Conservation (phyloP, 1,140 invertebrate species). For the Oncopeltus fasciatus region DNA sequence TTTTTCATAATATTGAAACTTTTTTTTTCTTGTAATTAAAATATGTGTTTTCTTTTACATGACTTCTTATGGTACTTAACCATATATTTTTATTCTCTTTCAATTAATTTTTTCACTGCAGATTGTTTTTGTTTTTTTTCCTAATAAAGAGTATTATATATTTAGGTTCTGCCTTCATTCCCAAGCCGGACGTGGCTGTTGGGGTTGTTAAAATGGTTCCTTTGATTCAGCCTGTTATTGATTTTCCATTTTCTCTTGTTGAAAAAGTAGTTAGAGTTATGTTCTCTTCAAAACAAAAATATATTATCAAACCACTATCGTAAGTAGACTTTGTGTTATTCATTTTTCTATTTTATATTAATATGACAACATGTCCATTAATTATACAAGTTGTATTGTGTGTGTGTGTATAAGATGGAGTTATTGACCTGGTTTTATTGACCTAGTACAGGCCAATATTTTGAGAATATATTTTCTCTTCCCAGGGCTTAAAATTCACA, state of each 20-base stretch:
- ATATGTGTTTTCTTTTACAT: too few species aligned
- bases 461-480: neutral
- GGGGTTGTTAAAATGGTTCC: conserved; percentile 83
- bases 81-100: too few species aligned
- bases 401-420: neutral
- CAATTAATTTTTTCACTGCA: too few species aligned
- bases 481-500: too few species aligned
- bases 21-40: too few species aligned
- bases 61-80: too few species aligned
- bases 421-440: neutral
- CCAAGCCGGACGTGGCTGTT: conserved; percentile 89
- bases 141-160: conserved; percentile 13
- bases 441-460: neutral
- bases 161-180: conserved; percentile 69
- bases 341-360: neutral
- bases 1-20: too few species aligned
- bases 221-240: conserved; percentile 54
- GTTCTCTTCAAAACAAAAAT: conserved; percentile 54
- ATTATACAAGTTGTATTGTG: neutral
- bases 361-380: neutral
- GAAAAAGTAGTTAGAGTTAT: conserved; percentile 76
- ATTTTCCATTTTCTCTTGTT: conserved; percentile 67
- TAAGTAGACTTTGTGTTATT: conserved; percentile 28
- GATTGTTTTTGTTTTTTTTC: too few species aligned
- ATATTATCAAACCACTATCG: conserved; percentile 53